phyloP scores from a whole-genome alignment of 2,113 vertebrate species.

The Saiga tatarica region DNA sequence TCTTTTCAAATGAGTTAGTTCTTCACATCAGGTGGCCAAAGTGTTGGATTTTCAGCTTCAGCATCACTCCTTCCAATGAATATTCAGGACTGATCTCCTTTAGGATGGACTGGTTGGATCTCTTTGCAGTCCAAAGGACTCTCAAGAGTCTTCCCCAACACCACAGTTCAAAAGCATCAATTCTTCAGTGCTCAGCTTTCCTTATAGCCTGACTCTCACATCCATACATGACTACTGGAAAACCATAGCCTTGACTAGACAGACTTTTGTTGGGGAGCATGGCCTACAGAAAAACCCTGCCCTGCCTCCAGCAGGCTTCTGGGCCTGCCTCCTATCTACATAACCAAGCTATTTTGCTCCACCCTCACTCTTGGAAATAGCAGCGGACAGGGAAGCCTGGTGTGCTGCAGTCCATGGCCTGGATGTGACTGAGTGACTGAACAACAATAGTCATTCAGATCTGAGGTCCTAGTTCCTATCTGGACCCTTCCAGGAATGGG shows the following conservation, averaged over 20 bases:
- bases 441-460: neutral
- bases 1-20: neutral
- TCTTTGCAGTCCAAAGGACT: neutral
- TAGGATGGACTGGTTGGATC: neutral
- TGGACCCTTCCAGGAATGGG: neutral
- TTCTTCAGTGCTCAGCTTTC: neutral
- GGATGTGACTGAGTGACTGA: neutral
- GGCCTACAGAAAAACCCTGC: neutral
- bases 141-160: neutral
- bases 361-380: neutral
- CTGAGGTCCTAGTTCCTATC: neutral
- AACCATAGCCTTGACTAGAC: neutral
- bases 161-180: neutral
- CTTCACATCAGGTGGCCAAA: neutral
- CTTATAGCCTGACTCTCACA: neutral
- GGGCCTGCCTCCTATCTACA: accelerated
- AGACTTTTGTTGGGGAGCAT: neutral
- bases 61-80: neutral
- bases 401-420: neutral
- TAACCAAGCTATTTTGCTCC: neutral
- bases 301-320: no score
- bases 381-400: neutral
- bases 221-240: neutral
- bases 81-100: neutral
- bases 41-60: neutral